A percentile compares a stretch with the other conserved stretches of the same genome.
Conservation (phyloP, 2,888 invertebrate genomes). For the Scrobipalpa atriplicella region DNA sequence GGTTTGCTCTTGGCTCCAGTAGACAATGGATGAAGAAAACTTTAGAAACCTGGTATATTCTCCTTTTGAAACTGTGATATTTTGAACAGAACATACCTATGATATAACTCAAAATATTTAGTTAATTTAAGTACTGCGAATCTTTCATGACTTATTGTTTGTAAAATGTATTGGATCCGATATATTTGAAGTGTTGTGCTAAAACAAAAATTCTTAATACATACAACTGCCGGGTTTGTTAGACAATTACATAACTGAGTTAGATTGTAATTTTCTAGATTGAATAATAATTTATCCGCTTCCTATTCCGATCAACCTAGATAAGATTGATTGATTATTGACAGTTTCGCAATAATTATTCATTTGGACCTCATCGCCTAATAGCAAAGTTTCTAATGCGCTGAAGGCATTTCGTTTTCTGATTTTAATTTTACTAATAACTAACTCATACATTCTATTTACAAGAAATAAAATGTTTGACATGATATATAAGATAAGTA, state of each 20-base stretch:
- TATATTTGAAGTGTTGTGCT: neutral
- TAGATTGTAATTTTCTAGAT: conserved; percentile 10
- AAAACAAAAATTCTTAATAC: neutral
- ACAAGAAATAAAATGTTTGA: too few relatives aligned
- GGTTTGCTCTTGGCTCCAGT: too few relatives aligned
- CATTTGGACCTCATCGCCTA: neutral
- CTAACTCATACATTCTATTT: too few relatives aligned
- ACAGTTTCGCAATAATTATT: neutral
- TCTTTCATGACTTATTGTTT: too few relatives aligned
- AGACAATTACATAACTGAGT: neutral
- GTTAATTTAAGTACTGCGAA: too few relatives aligned
- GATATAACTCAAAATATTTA: too few relatives aligned
- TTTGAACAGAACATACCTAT: too few relatives aligned
- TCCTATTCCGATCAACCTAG: neutral
- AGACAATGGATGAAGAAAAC: too few relatives aligned
- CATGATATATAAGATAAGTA: too few relatives aligned
- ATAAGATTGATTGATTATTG: neutral
- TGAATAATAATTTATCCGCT: conserved; percentile 5
- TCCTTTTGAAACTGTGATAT: too few relatives aligned
- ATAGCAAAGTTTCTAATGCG: neutral
- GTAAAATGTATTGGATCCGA: neutral
- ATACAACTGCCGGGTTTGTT: neutral
- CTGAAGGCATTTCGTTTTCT: too few relatives aligned
- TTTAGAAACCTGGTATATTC: too few relatives aligned
- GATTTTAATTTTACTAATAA: neutral